A percentile compares a stretch with the other conserved stretches of the same genome.
phyloP scores from a whole-genome alignment of 2,113 vertebrate species.

The Antennarius striatus region DNA sequence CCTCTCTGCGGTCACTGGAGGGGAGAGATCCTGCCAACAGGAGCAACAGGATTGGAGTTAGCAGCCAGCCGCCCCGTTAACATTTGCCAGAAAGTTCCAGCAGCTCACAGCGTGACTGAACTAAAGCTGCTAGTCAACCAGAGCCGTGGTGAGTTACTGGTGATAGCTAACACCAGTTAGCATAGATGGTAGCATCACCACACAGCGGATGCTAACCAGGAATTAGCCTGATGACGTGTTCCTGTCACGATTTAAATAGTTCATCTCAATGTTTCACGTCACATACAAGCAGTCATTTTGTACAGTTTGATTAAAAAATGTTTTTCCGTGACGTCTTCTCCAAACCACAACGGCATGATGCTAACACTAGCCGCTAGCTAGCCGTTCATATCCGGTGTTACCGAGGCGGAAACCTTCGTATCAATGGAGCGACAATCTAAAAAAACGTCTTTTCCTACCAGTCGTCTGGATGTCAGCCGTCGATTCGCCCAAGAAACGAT shows the following conservation, averaged over 20 bases:
- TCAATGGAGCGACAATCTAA: neutral
- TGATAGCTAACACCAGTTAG: neutral
- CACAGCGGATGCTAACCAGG: too few species aligned
- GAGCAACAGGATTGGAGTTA: neutral
- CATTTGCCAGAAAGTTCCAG: slow-evolving; percentile 21
- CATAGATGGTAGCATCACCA: too few species aligned
- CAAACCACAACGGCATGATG: neutral
- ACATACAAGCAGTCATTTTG: neutral
- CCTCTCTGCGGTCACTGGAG: slow-evolving; percentile 43
- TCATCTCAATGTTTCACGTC: too few species aligned
- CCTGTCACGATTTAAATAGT: too few species aligned
- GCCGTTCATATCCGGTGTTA: neutral
- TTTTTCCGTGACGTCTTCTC: slow-evolving; percentile 41
- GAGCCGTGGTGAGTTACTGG: too few species aligned
- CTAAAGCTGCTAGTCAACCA: too few species aligned
- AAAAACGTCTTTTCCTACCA: slow-evolving; percentile 30
- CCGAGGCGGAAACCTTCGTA: accelerated
- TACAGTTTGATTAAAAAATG: neutral
- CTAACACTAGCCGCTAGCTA: slow-evolving; percentile 30
- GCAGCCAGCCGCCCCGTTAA: neutral
- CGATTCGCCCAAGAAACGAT: neutral
- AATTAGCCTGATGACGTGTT: too few species aligned
- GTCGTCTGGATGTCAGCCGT: slow-evolving; percentile 13
- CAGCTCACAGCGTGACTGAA: neutral
- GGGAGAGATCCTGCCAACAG: slow-evolving; percentile 9